Base-by-base conservation (phyloP, 2,113 vertebrate species). In the Odocoileus virginianus region DNA sequence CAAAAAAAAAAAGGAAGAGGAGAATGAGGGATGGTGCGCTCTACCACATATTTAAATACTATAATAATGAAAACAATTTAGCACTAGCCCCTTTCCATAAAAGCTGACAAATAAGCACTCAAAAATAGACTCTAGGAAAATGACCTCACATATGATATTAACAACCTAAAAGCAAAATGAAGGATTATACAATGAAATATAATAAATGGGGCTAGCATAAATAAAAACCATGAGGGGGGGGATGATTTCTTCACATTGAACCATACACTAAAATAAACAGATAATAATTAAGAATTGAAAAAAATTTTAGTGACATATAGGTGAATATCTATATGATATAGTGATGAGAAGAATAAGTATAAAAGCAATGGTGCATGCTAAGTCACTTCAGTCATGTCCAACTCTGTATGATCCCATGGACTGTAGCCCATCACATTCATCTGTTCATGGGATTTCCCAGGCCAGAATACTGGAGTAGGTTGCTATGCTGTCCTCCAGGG, bases 21-120 rank as follows among this genome's bases (percentile, higher is more conserved):
- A 54, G 28, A 86, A 91, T 60, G 76, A 88, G 36, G 28, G 15
- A 81, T 61, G 9, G 45, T 14, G 36, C 47, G 47, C 40, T 89
- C 15, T 82, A 45, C 11, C 50, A 52, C 23, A 90, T 52, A 83
- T 43, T 76, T 87, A 93, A 79, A 79, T 45, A 27, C 11, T 60
- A 64, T 47, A 87, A 90, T 93, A 93, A 97, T 67, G 83, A 67
- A 91, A 92, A 82, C 23, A 89, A 79, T 54, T 83, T 78, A 88
- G 64, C 43, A 40, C 7, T 58, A 52, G 28, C 6, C 78, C 55
- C n/a, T 84, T 93, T 67, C 11, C 85, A 85, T 89, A 91, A 94
- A 92, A 94, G 36, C 1, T 76, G n/a, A 95, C 14, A 85, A 95
- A 67, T 43, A 89, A 78, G 2, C 10, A 27, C 25, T 54, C 50